Base-by-base conservation (phyloP, 2,113 vertebrate genomes). In the Poeciliopsis turrubarensis region DNA sequence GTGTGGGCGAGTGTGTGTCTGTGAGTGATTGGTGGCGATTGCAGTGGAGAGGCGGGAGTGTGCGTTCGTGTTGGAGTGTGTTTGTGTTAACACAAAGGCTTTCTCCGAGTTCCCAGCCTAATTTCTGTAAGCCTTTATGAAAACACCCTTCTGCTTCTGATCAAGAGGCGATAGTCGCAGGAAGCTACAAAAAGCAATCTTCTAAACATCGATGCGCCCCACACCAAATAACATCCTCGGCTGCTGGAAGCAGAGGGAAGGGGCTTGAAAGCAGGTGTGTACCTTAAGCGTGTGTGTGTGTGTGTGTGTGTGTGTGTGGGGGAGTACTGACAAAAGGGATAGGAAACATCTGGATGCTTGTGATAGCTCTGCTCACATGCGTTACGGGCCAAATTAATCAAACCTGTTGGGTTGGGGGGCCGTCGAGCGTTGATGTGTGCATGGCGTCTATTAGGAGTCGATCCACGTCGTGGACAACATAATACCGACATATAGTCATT, bases 331-430 rank as follows among this genome's bases (percentile, higher is more conserved):
- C 87, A 90, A 91, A 93, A 89, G 68, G 74, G 78, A 85, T 86
- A 77, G 82, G 83, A 84, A 93, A 94, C 94, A 95, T 94, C 93
- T 94, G 94, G 93, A 91, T 93, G 77, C 79, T 51, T 64, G 85
- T 82, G 92, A 94, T 93, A 92, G 93, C 80, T 87, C 77, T 86
- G 80, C 87, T 93, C 86, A 79, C 79, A 77, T n/a, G 81, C 83
- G 79, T 89, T 90, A 91, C 80, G 70, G 90, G 87, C 80, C 88
- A 88, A 91, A 93, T 93, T 92, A 93, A 94, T 95, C 91, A 93
- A 92, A 92, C 89, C 86, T 90, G 81, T 85, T 85, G 88, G 34
- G 34, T 37, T 37, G 34, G 34, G 32, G 86, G 83, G 82, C 87
- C 83, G 86, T 85, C 69, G 72, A 68, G 86, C 64, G 78, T 67